Conservation (phyloP, 2,797 vertebrate species). For the Botia kubotai region DNA sequence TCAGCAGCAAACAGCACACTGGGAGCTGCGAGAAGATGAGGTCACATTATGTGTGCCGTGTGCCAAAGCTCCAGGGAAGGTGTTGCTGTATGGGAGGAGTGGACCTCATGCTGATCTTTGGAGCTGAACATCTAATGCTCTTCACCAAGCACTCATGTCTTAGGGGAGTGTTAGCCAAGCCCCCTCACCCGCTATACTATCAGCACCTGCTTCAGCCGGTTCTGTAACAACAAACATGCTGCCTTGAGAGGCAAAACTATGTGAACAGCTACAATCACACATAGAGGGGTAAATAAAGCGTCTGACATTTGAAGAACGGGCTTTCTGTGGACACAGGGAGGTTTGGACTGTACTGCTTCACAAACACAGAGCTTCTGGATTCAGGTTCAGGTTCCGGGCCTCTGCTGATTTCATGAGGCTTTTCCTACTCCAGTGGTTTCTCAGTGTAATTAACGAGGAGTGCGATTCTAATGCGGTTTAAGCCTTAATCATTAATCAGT, state of each 20-base stretch:
- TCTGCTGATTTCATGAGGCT: slow-evolving; percentile 56
- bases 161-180: slow-evolving; percentile 21
- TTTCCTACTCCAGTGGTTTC: slow-evolving; percentile 43
- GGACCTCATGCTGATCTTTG: slow-evolving; percentile 57
- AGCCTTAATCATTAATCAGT: slow-evolving; percentile 63
- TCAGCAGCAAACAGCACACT: slow-evolving; percentile 12
- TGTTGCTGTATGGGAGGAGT: slow-evolving; percentile 58
- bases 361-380: slow-evolving; percentile 55
- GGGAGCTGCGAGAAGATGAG: slow-evolving; percentile 27
- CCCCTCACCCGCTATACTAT: neutral
- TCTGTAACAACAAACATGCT: slow-evolving; percentile 14
- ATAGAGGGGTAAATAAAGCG: slow-evolving; percentile 43
- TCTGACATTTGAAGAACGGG: slow-evolving; percentile 33
- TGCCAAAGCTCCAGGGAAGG: slow-evolving; percentile 50
- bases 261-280: slow-evolving; percentile 23
- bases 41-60: slow-evolving; percentile 37
- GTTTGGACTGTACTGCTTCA: slow-evolving; percentile 35
- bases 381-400: slow-evolving; percentile 61
- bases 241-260: slow-evolving; percentile 32
- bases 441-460: slow-evolving; percentile 62
- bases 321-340: slow-evolving; percentile 52
- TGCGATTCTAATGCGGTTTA: slow-evolving; percentile 60
- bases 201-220: neutral
- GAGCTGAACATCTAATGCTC: slow-evolving; percentile 32
- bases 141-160: slow-evolving; percentile 48